Evolutionary conservation across 2,113 vertebrate genomes (phyloP), one percentile per base, ranked within the genome.

Genomic region (Erythrolamprus reginae): DNA sequence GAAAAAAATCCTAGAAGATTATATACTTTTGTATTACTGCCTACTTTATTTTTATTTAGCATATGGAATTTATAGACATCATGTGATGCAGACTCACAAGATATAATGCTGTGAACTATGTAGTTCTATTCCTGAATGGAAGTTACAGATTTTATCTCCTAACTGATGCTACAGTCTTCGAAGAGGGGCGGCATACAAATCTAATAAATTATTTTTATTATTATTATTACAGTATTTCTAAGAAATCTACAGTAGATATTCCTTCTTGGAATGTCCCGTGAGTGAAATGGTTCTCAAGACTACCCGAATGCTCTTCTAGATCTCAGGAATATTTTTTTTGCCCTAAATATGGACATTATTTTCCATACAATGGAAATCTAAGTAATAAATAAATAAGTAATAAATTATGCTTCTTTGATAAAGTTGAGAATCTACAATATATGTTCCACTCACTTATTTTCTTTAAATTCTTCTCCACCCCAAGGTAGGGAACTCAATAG

Each of bases 141-240:
- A 65, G 52, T 38, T 65, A 52, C 15, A 50, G 4, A 19, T 13
- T 8, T 58, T 84, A 50, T 77, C 42, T 12, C 0, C 48, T 24
- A 6, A 87, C 21, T 1, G 33, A 17, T 89, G 33, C 5, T 1
- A n/a, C 10, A n/a, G n/a, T n/a, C n/a, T n/a, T n/a, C n/a, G n/a
- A n/a, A n/a, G n/a, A n/a, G n/a, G n/a, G n/a, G n/a, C n/a, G n/a
- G n/a, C n/a, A n/a, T n/a, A n/a, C n/a, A n/a, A n/a, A n/a, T n/a
- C n/a, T n/a, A n/a, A n/a, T n/a, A n/a, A n/a, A n/a, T n/a, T n/a
- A n/a, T n/a, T n/a, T n/a, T n/a, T n/a, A n/a, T n/a, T n/a, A n/a
- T n/a, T n/a, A n/a, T n/a, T n/a, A n/a, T n/a, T n/a, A n/a, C n/a
- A 65, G 10, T 13, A 9, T 0, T 55, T 0, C 0, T 26, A 83